Percentiles rank a stretch among this genome's conserved stretches.
phyloP scores from a whole-genome alignment of 1,140 invertebrate genomes.

The Diploscapter pachys region DNA sequence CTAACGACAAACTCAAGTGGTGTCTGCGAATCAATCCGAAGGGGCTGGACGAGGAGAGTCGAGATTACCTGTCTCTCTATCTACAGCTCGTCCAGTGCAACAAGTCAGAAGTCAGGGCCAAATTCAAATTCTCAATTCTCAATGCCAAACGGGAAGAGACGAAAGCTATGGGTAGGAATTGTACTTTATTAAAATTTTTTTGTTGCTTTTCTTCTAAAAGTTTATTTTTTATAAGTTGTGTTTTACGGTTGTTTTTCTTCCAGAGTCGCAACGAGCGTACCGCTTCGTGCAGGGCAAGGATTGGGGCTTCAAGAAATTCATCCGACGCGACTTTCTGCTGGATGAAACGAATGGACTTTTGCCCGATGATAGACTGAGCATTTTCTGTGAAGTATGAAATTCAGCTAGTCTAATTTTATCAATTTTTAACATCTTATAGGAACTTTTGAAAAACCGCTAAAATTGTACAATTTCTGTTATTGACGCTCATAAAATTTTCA shows the following conservation, averaged over 20 bases:
- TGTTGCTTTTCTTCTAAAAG: neutral
- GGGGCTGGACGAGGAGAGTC: conserved; percentile 98
- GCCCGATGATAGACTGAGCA: conserved; percentile 95
- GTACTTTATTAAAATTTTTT: neutral
- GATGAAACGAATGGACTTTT: conserved; percentile 95
- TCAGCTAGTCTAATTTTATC: conserved; percentile 59
- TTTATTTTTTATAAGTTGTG: neutral
- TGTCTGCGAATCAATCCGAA: conserved; percentile 98
- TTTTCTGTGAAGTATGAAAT: conserved; percentile 84
- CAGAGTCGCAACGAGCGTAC: conserved; percentile 85
- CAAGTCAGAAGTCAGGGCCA: conserved; percentile 97
- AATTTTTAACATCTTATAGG: no score
- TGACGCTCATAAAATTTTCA: no score
- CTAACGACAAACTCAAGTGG: conserved; percentile 99
- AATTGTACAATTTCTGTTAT: no score
- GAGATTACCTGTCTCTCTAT: conserved; percentile 98
- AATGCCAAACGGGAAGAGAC: conserved; percentile 99
- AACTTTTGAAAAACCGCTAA: no score
- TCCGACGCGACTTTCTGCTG: conserved; percentile 90
- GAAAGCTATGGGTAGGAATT: conserved; percentile 85
- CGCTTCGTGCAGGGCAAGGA: conserved; percentile 99
- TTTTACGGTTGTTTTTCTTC: conserved; percentile 47
- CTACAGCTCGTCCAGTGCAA: conserved; percentile 96
- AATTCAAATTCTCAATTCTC: conserved; percentile 99
- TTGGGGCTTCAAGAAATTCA: conserved; percentile 99